Conservation (phyloP, 2,888 invertebrate species). For the Mycalesis mineus region DNA sequence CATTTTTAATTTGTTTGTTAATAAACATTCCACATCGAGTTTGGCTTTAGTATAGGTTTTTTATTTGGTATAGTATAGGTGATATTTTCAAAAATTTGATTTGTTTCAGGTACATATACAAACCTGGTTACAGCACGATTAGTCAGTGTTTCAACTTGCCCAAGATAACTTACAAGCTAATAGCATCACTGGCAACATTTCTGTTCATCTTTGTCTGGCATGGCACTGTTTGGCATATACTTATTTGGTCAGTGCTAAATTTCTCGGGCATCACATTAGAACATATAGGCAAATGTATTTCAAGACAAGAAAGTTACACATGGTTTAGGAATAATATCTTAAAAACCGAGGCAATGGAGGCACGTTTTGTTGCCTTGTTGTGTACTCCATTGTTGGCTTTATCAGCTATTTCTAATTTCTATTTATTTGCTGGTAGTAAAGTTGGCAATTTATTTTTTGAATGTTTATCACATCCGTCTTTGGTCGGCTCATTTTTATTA, state of each 20-base stretch:
- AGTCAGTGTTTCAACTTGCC: slow-evolving; percentile 45
- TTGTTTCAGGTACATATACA: slow-evolving; percentile 88
- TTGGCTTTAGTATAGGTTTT: too few relatives aligned
- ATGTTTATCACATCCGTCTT: slow-evolving; percentile 68
- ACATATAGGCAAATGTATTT: slow-evolving; percentile 74
- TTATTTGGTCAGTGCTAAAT: slow-evolving; percentile 93
- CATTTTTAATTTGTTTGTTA: too few relatives aligned
- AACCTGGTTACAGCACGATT: slow-evolving; percentile 75
- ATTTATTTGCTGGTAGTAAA: slow-evolving; percentile 87
- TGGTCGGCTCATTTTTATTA: slow-evolving; percentile 50
- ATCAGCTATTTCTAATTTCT: slow-evolving; percentile 91
- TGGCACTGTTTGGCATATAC: slow-evolving; percentile 85
- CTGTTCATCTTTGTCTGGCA: slow-evolving; percentile 94
- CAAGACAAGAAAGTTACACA: slow-evolving; percentile 64
- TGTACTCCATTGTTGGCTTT: slow-evolving; percentile 86
- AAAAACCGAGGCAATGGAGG: slow-evolving; percentile 61
- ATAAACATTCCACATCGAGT: too few relatives aligned
- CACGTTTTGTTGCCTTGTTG: slow-evolving; percentile 82
- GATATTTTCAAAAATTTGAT: background rate
- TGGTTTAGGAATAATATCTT: slow-evolving; percentile 58
- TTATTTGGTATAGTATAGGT: too few relatives aligned
- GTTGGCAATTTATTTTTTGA: slow-evolving; percentile 85
- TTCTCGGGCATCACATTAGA: slow-evolving; percentile 88
- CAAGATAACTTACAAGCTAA: slow-evolving; percentile 76
- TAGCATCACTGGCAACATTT: slow-evolving; percentile 87